Evolutionary conservation across 2,113 vertebrate species (phyloP).

Genomic region (Sylvietta virens): DNA sequence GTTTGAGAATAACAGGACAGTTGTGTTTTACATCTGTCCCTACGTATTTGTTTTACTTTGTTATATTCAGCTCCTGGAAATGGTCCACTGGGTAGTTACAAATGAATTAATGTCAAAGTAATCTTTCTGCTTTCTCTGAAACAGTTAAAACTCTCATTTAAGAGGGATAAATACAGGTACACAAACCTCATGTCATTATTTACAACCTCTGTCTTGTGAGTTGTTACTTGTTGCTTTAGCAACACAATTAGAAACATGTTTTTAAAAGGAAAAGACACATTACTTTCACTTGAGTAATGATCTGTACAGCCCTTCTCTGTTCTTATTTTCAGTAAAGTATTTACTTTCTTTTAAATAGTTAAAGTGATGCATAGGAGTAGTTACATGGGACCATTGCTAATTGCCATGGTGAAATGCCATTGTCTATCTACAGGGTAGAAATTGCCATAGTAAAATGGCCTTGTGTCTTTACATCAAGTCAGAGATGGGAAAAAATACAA

Average conservation of each 20-base stretch:
- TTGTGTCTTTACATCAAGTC: background rate
- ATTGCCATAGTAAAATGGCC: background rate
- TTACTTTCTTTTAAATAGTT: background rate
- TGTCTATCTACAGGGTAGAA: background rate
- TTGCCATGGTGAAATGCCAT: background rate
- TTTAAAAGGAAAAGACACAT: background rate
- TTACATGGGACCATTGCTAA: background rate
- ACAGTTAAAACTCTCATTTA: background rate
- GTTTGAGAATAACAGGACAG: background rate
- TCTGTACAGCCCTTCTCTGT: background rate
- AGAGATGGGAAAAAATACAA: background rate
- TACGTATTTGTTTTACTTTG: background rate
- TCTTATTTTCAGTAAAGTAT: background rate
- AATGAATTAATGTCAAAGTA: background rate
- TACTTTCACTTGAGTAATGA: background rate
- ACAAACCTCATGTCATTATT: background rate
- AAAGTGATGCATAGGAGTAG: background rate
- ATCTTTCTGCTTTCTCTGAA: background rate
- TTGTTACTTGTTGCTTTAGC: background rate
- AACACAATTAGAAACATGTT: background rate
- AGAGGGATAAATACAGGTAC: background rate
- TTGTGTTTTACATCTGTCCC: background rate
- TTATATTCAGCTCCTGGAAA: background rate
- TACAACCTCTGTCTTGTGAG: background rate
- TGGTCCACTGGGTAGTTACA: background rate